Percentiles rank a stretch among this genome's conserved stretches.
phyloP scores from a whole-genome alignment of 1,140 invertebrate genomes.

The Adelges cooleyi region DNA sequence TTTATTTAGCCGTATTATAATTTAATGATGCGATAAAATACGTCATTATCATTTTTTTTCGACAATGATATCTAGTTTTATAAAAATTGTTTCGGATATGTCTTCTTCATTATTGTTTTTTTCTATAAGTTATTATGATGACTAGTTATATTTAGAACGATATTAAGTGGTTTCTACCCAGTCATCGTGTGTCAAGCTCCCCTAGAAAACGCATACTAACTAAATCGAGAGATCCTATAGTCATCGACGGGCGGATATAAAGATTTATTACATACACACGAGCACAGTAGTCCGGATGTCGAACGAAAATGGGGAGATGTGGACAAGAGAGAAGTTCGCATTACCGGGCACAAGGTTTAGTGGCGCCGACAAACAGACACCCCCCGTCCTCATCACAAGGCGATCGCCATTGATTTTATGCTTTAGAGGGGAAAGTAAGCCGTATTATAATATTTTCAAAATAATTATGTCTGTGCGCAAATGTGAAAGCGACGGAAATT shows the following conservation, averaged over 20 bases:
- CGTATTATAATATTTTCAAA: constrained; percentile 17
- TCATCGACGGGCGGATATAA: constrained; percentile 9
- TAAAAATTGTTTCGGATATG: too few species aligned
- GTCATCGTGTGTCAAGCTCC: neutral
- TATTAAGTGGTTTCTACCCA: neutral
- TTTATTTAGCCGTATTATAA: too few species aligned
- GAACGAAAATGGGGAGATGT: neutral
- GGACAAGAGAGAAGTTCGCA: constrained; percentile 1
- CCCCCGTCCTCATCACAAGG: neutral
- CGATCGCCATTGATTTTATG: constrained; percentile 25
- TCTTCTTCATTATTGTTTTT: too few species aligned
- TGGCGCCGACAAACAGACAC: constrained; percentile 24
- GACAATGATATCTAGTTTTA: too few species aligned
- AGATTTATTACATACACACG: constrained; percentile 7
- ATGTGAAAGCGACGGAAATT: neutral
- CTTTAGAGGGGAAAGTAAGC: neutral
- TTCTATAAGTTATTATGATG: neutral
- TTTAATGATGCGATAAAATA: too few species aligned
- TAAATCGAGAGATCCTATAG: neutral
- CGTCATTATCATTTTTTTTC: too few species aligned
- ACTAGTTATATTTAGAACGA: neutral
- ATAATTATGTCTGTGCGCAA: neutral
- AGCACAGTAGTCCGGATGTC: neutral
- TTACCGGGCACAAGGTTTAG: constrained; percentile 11
- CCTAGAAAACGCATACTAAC: neutral